These are phyloP conservation scores for Lophura nycthemera DNA, from an alignment of 2,113 vertebrate genomes.

Conservation along the genomic window DNA sequence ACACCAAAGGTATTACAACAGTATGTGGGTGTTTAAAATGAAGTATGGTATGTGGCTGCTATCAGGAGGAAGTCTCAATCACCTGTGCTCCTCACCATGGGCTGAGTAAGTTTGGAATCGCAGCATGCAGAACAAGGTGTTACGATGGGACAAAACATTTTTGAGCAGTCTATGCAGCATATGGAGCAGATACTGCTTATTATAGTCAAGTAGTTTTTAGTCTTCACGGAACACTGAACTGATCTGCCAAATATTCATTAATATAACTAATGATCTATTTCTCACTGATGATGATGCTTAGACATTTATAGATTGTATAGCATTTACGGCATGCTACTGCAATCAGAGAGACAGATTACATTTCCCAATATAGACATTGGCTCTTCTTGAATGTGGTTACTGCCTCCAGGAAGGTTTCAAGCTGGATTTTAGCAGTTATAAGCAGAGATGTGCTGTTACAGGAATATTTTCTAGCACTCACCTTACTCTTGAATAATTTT, in stretches of 20 bases:
- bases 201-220: not conserved
- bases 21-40: not conserved
- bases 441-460: not conserved
- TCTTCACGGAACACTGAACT: not conserved
- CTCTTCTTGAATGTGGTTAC: not conserved
- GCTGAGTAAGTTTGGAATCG: not conserved
- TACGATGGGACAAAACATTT: not conserved
- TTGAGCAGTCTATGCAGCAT: not conserved
- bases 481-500: not conserved
- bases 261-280: not conserved
- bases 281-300: not conserved
- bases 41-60: not conserved
- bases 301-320: not conserved
- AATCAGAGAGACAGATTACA: not conserved
- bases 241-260: not conserved
- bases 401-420: not conserved
- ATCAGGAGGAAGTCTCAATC: constrained; percentile 13
- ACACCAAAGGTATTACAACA: constrained; percentile 16
- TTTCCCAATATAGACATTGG: not conserved
- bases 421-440: not conserved
- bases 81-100: not conserved
- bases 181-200: not conserved
- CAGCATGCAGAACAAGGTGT: not conserved
- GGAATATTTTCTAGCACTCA: not conserved
- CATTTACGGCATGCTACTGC: not conserved